A percentile compares a stretch with the other conserved stretches of the same genome.
Conservation (phyloP, 2,888 invertebrate species). For the Dynastes maya region DNA sequence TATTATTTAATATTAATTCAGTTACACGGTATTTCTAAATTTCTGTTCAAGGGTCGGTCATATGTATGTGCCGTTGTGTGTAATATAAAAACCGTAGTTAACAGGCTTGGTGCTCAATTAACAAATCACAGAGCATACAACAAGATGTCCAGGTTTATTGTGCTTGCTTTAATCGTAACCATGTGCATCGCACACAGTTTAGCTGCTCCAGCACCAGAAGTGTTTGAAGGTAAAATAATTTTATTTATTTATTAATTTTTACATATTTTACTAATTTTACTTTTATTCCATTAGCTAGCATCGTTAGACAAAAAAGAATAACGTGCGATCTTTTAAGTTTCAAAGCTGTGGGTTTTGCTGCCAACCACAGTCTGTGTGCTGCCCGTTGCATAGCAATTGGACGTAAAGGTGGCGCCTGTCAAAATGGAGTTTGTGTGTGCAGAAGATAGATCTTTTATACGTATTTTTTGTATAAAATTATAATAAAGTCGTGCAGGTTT, state of each 20-base stretch:
- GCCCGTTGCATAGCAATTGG: constrained; percentile 66
- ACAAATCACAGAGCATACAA: background rate
- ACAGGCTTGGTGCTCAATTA: background rate
- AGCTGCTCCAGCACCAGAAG: constrained; percentile 15
- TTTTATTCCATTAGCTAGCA: background rate
- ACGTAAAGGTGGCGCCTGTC: constrained; percentile 67
- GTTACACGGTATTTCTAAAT: background rate
- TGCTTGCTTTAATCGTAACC: constrained; percentile 9
- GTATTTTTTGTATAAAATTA: background rate
- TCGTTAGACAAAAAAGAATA: constrained; percentile 59
- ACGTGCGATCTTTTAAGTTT: constrained; percentile 69
- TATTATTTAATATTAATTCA: too few relatives aligned
- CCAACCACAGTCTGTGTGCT: constrained; percentile 69
- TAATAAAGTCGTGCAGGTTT: too few relatives aligned
- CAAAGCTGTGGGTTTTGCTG: constrained; percentile 61
- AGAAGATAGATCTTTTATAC: constrained; percentile 52
- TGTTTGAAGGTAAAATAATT: constrained; percentile 27
- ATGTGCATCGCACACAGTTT: constrained; percentile 20
- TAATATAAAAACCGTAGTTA: constrained; percentile 4
- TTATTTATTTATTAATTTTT: constrained; percentile 4
- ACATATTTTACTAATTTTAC: background rate
- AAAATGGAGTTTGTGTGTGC: constrained; percentile 67
- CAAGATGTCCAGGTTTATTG: constrained; percentile 30
- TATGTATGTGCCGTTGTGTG: background rate
- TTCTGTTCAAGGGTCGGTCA: background rate